Base-by-base conservation (phyloP, 2,888 invertebrate genomes). In the Chrysomela aeneicollis region DNA sequence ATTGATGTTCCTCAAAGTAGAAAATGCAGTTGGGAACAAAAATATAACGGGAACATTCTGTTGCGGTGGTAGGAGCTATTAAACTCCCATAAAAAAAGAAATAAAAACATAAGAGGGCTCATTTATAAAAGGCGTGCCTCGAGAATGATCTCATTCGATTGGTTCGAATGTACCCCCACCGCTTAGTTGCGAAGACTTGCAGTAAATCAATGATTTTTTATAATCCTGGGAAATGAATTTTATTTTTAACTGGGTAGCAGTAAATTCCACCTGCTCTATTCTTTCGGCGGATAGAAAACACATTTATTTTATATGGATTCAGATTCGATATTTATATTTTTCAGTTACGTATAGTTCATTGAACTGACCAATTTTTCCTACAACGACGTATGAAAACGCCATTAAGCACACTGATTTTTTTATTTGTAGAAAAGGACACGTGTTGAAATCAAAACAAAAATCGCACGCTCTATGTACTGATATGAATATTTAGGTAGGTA, bases 191-290 rank as follows among this genome's bases (percentile, higher is more conserved):
- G 61, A 66, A 71, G 69, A 67, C 70, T 74, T 71, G 71, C 74
- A 74, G 73, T 76, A 76, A 76, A 76, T 76, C 76, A 75, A 76
- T 75, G 78, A 75, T 77, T 78, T 77, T 77, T 77, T 77, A 74
- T 74, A 72, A 70, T 74, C 71, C 73, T 70, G 73, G 73, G 73
- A 74, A 76, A 76, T 76, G 74, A 75, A 75, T 76, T 75, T 73
- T 73, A 73, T 74, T 73, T 76, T 73, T 67, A 60, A 62, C 49
- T 37, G 53, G 68, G 52, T 53, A 49, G 47, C 9, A 15, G 60
- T 42, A 52, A 66, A 70, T 61, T 71, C 59, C 66, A 51, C 72
- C 62, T 30, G 53, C 2, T 47, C 49, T 51, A 57, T 35, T 62
- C 22, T 15, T 19, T 1, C 8, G 2, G 42, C 1, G 15, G 4